Conservation (phyloP, 2,113 vertebrate species). For the Odontesthes bonariensis region DNA sequence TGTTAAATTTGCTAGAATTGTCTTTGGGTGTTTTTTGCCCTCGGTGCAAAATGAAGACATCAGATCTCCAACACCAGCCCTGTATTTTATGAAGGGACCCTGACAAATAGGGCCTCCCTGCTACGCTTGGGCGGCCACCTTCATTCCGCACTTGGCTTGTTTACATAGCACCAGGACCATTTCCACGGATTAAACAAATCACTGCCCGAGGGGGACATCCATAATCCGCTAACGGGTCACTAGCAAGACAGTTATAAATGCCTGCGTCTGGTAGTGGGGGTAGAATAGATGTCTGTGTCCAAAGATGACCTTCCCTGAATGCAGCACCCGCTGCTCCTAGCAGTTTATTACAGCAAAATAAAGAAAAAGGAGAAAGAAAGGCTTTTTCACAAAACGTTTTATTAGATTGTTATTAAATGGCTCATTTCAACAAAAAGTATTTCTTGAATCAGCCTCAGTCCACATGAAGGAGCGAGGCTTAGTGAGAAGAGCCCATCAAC, state of each 20-base stretch:
- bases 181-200: constrained; percentile 99
- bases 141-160: constrained; percentile 98
- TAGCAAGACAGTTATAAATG: constrained; percentile 88
- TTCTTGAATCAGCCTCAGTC: neutral
- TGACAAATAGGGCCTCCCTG: constrained; percentile 96
- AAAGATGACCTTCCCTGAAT: constrained; percentile 88
- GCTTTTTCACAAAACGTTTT: constrained; percentile 29
- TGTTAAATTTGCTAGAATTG: constrained; percentile 35
- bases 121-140: constrained; percentile 91
- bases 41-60: constrained; percentile 96
- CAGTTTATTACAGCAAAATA: constrained; percentile 40
- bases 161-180: constrained; percentile 97
- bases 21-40: constrained; percentile 89
- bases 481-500: constrained; percentile 42
- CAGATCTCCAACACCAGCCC: constrained; percentile 88
- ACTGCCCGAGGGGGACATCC: constrained; percentile 93
- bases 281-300: constrained; percentile 87
- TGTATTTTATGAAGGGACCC: constrained; percentile 94
- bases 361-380: constrained; percentile 13
- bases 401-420: constrained; percentile 50
- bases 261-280: constrained; percentile 74
- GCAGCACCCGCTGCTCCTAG: constrained; percentile 72
- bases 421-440: constrained; percentile 18
- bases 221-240: constrained; percentile 93
- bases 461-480: neutral